Percentiles rank a stretch among this genome's conserved stretches.
Conservation (phyloP, 2,888 invertebrate genomes). For the Netelia melanura region DNA sequence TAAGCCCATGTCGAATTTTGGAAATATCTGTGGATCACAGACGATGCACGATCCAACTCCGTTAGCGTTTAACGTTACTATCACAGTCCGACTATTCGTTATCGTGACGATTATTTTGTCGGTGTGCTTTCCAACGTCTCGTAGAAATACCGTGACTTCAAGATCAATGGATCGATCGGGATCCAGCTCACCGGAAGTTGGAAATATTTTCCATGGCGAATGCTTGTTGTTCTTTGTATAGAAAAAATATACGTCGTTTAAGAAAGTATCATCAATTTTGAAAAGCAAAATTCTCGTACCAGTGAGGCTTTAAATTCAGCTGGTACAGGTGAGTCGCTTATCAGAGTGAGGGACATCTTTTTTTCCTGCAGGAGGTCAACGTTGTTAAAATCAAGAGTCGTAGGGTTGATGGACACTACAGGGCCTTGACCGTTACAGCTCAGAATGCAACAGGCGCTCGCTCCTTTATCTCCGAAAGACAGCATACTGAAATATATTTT, state of each 20-base stretch:
- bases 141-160: conserved; percentile 80
- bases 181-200: conserved; percentile 75
- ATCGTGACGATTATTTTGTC: conserved; percentile 81
- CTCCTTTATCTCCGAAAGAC: conserved; percentile 84
- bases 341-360: conserved; percentile 86
- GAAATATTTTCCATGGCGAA: conserved; percentile 76
- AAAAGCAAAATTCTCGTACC: conserved; percentile 72
- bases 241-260: not conserved
- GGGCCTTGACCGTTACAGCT: conserved; percentile 88
- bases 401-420: conserved; percentile 88
- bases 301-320: conserved; percentile 87
- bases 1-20: conserved; percentile 87
- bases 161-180: conserved; percentile 79
- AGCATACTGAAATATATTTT: conserved; percentile 74
- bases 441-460: conserved; percentile 84
- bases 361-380: conserved; percentile 86
- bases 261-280: no score
- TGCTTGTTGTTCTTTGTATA: conserved; percentile 69
- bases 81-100: conserved; percentile 83
- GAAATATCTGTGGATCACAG: conserved; percentile 87
- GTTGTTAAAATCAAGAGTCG: conserved; percentile 88
- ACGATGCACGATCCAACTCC: conserved; percentile 89
- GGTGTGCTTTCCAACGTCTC: conserved; percentile 80
- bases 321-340: conserved; percentile 90
- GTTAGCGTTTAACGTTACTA: conserved; percentile 86